Evolutionary conservation across 2,113 vertebrate species (phyloP).

Genomic region (Tragelaphus scriptus): DNA sequence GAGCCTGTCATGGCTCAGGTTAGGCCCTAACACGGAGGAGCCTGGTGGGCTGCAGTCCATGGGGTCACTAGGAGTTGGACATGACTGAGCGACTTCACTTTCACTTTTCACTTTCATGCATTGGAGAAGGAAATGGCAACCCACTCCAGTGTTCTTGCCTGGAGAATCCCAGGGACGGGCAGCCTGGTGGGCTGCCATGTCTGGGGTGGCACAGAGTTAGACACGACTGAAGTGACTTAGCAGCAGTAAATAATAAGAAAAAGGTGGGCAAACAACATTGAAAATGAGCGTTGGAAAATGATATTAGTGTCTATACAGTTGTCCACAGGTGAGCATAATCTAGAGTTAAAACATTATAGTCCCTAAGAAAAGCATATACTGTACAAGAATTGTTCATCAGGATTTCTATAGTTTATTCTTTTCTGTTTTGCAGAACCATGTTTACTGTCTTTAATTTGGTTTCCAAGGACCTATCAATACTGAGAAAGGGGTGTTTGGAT

Average conservation of each 20-base stretch:
- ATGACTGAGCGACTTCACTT: too few relatives aligned
- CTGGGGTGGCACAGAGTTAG: neutral
- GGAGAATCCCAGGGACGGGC: neutral
- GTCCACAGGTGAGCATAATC: neutral
- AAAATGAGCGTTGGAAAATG: constrained; percentile 19
- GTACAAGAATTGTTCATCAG: neutral
- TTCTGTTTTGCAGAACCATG: neutral
- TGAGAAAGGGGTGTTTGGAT: neutral
- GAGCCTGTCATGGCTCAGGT: too few relatives aligned
- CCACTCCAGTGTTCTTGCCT: neutral
- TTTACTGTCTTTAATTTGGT: neutral
- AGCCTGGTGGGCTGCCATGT: neutral
- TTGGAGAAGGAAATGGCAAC: neutral
- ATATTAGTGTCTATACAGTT: neutral
- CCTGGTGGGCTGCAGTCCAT: too few relatives aligned
- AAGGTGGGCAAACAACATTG: neutral
- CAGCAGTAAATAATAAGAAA: neutral
- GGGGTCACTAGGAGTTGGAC: accelerated
- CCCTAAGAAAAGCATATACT: neutral
- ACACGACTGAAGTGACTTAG: neutral
- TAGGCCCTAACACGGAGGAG: too few relatives aligned
- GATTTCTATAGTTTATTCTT: neutral
- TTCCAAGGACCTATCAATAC: constrained; percentile 16
- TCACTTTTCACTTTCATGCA: too few relatives aligned
- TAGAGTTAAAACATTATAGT: neutral